Evolutionary conservation across 2,888 invertebrate genomes (phyloP), one percentile per base, ranked within the genome.

Genomic region (Archaeoteleia sp.): DNA sequence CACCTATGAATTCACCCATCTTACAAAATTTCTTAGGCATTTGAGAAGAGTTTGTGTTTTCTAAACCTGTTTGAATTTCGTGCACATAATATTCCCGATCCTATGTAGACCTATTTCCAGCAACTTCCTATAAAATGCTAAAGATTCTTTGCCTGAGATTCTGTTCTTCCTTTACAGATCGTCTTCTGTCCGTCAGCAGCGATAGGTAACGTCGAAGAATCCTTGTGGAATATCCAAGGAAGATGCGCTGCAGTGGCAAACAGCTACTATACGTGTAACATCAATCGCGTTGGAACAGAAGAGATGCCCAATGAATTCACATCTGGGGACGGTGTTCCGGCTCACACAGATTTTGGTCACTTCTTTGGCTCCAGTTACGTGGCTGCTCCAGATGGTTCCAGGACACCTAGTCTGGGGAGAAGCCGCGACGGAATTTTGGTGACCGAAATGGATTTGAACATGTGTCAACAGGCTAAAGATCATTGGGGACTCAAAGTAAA

Each of bases 111-210:
- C n/a, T n/a, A n/a, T n/a, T n/a, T n/a, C n/a, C n/a, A n/a, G n/a
- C n/a, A 13, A 20, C 10, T n/a, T 12, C 2, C 8, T 10, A 10
- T 7, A 14, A n/a, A n/a, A 17, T 15, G 37, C 17, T 17, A 14
- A 37, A n/a, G n/a, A n/a, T n/a, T n/a, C n/a, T n/a, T n/a, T n/a
- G n/a, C n/a, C n/a, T n/a, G n/a, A n/a, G n/a, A n/a, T n/a, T n/a
- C n/a, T n/a, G n/a, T n/a, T n/a, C n/a, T 20, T 20, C 5, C 20
- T 20, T 20, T 53, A 4, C 39, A 85, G 88, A 95, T 99, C 32
- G 98, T 99, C 0, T 99, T 99, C 85, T 99, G 99, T 87, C 99
- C 99, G 1, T 95, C 96, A 5, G 99, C 98, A 0, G 98, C 99
- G 74, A 93, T 94, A 79, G 84, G 84, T 46, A 65, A 71, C 9